Evolutionary conservation across 2,797 vertebrate species (phyloP), one percentile per base, ranked within the genome.

Genomic region (Chiroxiphia lanceolata): DNA sequence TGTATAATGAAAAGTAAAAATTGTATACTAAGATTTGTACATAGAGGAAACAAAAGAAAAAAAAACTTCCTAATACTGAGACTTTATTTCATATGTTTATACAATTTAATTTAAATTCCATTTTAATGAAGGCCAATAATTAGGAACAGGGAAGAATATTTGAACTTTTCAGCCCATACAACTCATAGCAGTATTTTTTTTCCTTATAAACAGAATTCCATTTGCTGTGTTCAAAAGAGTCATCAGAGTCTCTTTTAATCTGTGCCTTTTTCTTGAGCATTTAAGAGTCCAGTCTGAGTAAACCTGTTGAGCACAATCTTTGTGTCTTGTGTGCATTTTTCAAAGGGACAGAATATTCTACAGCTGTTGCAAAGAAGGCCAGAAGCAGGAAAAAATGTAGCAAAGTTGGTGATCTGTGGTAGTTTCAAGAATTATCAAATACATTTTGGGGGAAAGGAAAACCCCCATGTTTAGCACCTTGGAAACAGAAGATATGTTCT

Each of bases 21-120:
- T 97, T 98, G 96, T 98, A 97, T 96, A 97, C 97, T 96, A 96
- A 98, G 96, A 96, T 97, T 96, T 98, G 97, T 98, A 98, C 93
- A 98, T 97, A 98, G 94, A 93, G 83, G 89, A 98, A 95, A 96
- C 94, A 74, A 86, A 95, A 93, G 78, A 95, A 91, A 88, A 84
- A 93, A 71, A 94, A 76, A 78, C 87, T 98, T 98, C 96, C 97
- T 96, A 92, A 97, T 97, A 92, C 97, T 97, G 93, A 96, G 92
- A 95, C 97, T 98, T 98, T 98, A 98, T 98, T 98, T 97, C 97
- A 97, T 98, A 98, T 98, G 98, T 98, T 98, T 98, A 98, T 98
- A 98, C 96, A 96, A 59, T 97, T 98, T 98, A 98, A 98, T 98
- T 98, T 98, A 98, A 98, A 95, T 95, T 96, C 92, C 96, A 96